These are phyloP conservation scores for Pocillopora damicornis DNA, from an alignment of 64 coral and sea anemone genomes.

Conservation along the genomic window DNA sequence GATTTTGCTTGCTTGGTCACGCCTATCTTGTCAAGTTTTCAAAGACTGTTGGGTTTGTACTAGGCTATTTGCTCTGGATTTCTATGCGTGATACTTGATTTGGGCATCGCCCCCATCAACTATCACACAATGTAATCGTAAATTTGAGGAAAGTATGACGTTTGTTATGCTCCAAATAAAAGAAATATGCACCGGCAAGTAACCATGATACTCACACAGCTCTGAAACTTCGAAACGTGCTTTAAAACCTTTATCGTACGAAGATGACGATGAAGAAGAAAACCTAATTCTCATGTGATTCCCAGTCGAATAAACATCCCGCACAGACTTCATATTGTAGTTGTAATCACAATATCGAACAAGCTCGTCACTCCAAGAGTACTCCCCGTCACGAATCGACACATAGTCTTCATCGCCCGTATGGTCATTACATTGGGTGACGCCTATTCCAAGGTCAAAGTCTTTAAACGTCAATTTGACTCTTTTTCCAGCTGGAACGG, in stretches of 20 bases:
- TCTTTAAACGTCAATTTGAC: conserved; percentile 22
- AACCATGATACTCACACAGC: not conserved
- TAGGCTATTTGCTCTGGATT: no score
- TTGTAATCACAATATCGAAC: not conserved
- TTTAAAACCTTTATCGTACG: not conserved
- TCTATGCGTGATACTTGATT: no score
- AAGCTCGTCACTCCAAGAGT: not conserved
- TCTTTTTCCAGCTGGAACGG: conserved; percentile 19
- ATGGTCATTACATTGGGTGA: not conserved
- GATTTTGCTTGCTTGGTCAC: no score
- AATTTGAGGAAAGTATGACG: no score
- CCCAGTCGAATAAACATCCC: not conserved
- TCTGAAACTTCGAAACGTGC: not conserved
- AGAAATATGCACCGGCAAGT: not conserved
- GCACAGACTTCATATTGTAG: not conserved
- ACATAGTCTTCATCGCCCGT: not conserved
- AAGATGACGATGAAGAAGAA: not conserved
- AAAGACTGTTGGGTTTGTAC: no score
- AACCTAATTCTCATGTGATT: conserved; percentile 12
- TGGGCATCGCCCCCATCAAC: no score
- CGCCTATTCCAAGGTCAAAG: not conserved
- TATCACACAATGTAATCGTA: no score
- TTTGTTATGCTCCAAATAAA: no score
- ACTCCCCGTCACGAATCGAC: conserved; percentile 22
- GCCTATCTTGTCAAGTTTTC: no score